Percentiles rank a stretch among this genome's conserved stretches.
These are phyloP conservation scores for Danio tinwini DNA, from an alignment of 2,797 vertebrate genomes.

Conservation along the genomic window DNA sequence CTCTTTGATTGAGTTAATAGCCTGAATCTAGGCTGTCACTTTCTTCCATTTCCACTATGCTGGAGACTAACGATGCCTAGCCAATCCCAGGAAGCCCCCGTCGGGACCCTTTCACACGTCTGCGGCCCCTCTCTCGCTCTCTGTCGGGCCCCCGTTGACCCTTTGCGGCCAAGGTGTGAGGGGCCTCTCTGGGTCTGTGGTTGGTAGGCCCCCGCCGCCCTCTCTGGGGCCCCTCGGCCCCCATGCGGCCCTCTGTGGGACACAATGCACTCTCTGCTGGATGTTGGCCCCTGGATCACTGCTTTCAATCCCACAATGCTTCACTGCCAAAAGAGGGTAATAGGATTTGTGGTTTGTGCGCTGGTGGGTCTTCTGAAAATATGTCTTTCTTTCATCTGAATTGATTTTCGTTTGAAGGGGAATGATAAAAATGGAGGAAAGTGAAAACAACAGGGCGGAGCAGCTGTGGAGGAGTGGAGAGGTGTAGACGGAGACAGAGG, in stretches of 20 bases:
- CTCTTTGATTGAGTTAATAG: constrained; percentile 79
- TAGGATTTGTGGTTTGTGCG: constrained; percentile 84
- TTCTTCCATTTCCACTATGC: constrained; percentile 77
- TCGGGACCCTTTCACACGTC: constrained; percentile 78
- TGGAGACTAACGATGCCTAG: constrained; percentile 80
- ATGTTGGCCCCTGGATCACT: constrained; percentile 71
- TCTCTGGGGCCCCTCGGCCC: constrained; percentile 56
- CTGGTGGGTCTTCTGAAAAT: constrained; percentile 74
- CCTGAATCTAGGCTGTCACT: constrained; percentile 79
- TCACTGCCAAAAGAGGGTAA: constrained; percentile 74
- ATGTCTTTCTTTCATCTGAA: constrained; percentile 49
- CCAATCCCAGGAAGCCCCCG: constrained; percentile 78
- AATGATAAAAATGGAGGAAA: constrained; percentile 3
- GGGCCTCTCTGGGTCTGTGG: constrained; percentile 74
- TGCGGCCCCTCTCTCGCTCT: constrained; percentile 72
- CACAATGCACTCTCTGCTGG: constrained; percentile 82
- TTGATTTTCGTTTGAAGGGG: constrained; percentile 44
- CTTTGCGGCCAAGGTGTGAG: constrained; percentile 73
- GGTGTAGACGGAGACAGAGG: constrained; percentile 18
- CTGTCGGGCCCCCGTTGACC: constrained; percentile 79
- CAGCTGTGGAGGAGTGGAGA: constrained; percentile 16
- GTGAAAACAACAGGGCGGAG: not conserved
- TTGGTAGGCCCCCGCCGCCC: constrained; percentile 44
- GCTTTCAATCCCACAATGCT: constrained; percentile 80
- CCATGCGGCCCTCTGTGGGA: constrained; percentile 52